Conservation (phyloP, 2,888 invertebrate genomes). For the Pammene aurita region DNA sequence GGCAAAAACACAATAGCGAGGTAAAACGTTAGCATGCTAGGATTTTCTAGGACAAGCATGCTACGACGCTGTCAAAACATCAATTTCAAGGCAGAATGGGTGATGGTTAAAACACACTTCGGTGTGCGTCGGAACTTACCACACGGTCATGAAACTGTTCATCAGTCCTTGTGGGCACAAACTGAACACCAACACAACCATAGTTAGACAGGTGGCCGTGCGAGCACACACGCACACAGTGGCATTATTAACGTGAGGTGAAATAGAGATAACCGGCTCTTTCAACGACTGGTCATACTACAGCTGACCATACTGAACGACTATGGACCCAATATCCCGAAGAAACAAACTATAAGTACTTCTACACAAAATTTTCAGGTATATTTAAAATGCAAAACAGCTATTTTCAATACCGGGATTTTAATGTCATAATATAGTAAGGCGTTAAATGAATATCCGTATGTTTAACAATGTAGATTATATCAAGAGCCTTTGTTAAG, state of each 20-base stretch:
- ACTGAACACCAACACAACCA: conserved; percentile 87
- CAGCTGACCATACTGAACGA: too few species aligned
- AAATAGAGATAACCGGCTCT: background rate
- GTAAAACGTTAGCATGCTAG: conserved; percentile 1
- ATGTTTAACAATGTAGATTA: too few species aligned
- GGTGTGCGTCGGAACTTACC: conserved; percentile 86
- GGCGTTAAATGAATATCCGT: too few species aligned
- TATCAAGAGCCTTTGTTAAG: too few species aligned
- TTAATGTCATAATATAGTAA: too few species aligned
- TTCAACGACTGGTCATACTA: too few species aligned
- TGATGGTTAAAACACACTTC: conserved; percentile 46
- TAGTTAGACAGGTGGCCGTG: conserved; percentile 71
- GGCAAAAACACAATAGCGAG: background rate
- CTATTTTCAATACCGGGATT: too few species aligned
- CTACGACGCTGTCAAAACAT: conserved; percentile 33
- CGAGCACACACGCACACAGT: conserved; percentile 60
- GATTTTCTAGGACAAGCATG: background rate
- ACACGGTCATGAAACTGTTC: conserved; percentile 94
- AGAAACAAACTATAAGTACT: too few species aligned
- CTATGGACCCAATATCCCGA: too few species aligned
- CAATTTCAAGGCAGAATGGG: conserved; percentile 33
- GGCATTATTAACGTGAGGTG: conserved; percentile 61
- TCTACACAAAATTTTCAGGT: too few species aligned
- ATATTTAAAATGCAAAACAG: too few species aligned
- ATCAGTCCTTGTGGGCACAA: conserved; percentile 93